Conservation (phyloP, 2,797 vertebrate genomes). For the Eulemur rubriventer region DNA sequence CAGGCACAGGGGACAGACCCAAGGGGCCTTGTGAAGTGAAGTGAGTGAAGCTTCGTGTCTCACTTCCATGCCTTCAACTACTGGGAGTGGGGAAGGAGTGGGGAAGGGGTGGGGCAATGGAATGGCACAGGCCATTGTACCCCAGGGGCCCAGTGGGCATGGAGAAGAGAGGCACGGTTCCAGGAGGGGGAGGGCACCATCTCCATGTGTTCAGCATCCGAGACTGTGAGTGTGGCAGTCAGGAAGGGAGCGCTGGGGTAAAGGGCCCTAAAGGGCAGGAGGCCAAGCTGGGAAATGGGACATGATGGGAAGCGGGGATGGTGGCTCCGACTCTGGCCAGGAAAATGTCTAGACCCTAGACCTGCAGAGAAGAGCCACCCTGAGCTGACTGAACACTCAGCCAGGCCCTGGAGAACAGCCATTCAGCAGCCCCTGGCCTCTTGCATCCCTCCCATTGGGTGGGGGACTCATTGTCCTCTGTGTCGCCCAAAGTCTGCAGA, state of each 20-base stretch:
- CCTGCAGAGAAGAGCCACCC: neutral
- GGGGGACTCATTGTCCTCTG: neutral
- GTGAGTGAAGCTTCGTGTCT: neutral
- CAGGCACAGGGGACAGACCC: neutral
- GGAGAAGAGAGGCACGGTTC: neutral
- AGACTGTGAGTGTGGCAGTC: neutral
- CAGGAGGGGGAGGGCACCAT: neutral
- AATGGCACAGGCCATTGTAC: neutral
- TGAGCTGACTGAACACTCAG: neutral
- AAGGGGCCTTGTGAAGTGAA: neutral
- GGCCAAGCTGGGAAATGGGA: neutral
- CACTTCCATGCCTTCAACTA: neutral
- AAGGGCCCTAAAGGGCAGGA: neutral
- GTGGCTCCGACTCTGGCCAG: neutral
- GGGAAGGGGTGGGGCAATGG: neutral
- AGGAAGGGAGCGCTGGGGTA: neutral
- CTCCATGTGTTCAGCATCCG: neutral
- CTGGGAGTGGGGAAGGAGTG: no score
- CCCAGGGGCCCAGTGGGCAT: neutral
- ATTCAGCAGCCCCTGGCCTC: neutral
- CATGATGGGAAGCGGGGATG: neutral
- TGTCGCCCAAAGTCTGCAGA: neutral
- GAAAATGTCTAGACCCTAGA: conserved; percentile 31
- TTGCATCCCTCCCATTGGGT: neutral
- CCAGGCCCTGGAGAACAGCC: neutral